phyloP scores from a whole-genome alignment of 1,140 invertebrate genomes.

The honey bee (Apis mellifera) region DNA sequence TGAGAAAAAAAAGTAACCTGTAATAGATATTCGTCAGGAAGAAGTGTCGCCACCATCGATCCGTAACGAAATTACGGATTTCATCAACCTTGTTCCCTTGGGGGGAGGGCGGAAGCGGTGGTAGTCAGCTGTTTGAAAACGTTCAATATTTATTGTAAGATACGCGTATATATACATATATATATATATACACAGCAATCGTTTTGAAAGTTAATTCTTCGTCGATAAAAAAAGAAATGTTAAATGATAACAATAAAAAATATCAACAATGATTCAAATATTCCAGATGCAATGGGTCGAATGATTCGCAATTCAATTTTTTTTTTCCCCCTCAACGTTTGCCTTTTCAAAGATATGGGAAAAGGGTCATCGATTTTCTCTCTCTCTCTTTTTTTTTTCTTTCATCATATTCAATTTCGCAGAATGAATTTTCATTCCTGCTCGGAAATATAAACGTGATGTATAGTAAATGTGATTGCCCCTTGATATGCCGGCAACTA shows the following conservation, averaged over 20 bases:
- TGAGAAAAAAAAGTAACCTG: no score
- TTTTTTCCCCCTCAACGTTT: no score
- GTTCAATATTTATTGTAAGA: not conserved
- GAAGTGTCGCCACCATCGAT: not conserved
- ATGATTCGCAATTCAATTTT: not conserved
- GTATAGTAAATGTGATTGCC: not conserved
- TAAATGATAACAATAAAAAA: not conserved
- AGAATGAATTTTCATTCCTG: not conserved
- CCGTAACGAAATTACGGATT: conserved; percentile 19
- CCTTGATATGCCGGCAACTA: not conserved
- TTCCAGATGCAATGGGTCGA: no score
- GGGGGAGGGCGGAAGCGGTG: no score
- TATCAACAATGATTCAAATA: conserved; percentile 4
- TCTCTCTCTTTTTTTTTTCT: no score
- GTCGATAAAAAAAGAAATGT: not conserved
- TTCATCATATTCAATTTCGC: not conserved
- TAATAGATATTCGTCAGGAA: no score
- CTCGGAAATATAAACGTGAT: not conserved
- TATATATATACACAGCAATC: no score
- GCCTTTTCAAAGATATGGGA: not conserved
- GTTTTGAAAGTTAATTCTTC: not conserved
- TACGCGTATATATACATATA: no score
- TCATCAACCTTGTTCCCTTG: conserved; percentile 35
- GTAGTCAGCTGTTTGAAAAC: conserved; percentile 45
- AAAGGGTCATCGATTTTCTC: not conserved